Evolutionary conservation across 2,797 vertebrate genomes (phyloP), one percentile per base, ranked within the genome.

Genomic region (Otus scops): DNA sequence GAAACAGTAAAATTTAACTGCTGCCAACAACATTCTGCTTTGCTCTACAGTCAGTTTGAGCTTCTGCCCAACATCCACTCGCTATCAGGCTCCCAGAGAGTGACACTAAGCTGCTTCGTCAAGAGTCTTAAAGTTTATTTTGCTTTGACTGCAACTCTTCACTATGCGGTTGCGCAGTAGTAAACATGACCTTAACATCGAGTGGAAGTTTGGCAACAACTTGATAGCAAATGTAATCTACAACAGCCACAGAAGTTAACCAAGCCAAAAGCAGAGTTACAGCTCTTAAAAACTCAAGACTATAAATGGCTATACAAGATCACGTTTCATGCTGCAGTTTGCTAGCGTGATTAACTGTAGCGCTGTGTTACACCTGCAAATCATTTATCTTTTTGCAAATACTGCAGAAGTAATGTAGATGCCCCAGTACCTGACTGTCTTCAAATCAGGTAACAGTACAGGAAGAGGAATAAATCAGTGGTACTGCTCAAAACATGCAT

Each of bases 281-380:
- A 90, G 95, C 85, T 91, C 78, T 92, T 73, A 48, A 95, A 95
- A 95, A 60, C 74, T 63, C 83, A 45, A 45, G 91, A 53, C 96
- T 97, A 95, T 96, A 95, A 96, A 97, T 92, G 96, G 95, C 83
- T 54, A 90, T 73, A 78, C 13, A 48, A 61, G 61, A 74, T 61
- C 59, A 51, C 86, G 74, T 91, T 88, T 92, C 83, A 41, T 4
- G 3, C 57, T 56, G 76, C 57, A 65, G 76, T 75, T 79, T 67
- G 75, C 59, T 63, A 57, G 88, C 1, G 0, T 69, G 69, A 93
- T 94, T 81, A 92, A 92, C 60, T 70, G 43, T 26, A 74, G 47
- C 7, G 27, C 75, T 70, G 51, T 21, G 45, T 65, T 76, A 59
- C 73, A 94, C 82, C 73, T 95, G 88, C 88, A 93, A 89, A 86